Evolutionary conservation across 2,113 vertebrate genomes (phyloP).

Genomic region (Tricholaema leucomelas): DNA sequence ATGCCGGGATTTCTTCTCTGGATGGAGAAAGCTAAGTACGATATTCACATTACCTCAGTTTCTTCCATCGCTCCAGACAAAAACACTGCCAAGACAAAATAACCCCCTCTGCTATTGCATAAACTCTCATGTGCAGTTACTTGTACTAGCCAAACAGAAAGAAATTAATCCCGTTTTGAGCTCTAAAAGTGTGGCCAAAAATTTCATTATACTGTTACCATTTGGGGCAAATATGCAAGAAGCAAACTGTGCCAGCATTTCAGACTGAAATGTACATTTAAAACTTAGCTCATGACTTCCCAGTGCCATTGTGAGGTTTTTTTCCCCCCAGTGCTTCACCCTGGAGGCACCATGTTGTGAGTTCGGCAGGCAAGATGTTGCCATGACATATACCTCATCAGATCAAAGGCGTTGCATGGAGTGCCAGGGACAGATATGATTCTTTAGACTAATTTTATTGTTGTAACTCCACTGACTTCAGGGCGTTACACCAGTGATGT

Average conservation of each 20-base stretch:
- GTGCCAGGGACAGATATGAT: conserved; percentile 4
- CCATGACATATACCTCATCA: conserved; percentile 30
- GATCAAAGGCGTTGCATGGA: conserved; percentile 33
- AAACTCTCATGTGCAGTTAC: conserved; percentile 36
- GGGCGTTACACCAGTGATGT: conserved; percentile 29
- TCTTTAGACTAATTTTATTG: conserved; percentile 51
- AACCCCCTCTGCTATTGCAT: conserved; percentile 37
- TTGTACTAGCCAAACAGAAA: conserved; percentile 51
- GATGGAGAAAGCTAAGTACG: conserved; percentile 36
- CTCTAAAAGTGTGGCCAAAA: conserved; percentile 24
- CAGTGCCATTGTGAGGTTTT: neutral
- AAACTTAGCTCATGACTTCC: conserved; percentile 8
- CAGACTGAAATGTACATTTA: neutral
- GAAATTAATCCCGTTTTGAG: conserved; percentile 42
- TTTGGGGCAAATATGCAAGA: conserved; percentile 26
- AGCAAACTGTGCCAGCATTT: conserved; percentile 14
- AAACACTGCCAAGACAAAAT: conserved; percentile 53
- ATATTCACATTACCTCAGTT: conserved; percentile 45
- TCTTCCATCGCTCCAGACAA: conserved; percentile 2
- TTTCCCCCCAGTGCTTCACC: neutral
- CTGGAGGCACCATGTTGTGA: neutral
- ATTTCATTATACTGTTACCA: conserved; percentile 42
- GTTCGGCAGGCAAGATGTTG: conserved; percentile 22
- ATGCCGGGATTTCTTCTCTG: neutral
- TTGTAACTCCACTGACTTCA: conserved; percentile 47